phyloP scores from a whole-genome alignment of 2,797 vertebrate species.

The Syngnathus rostellatus region DNA sequence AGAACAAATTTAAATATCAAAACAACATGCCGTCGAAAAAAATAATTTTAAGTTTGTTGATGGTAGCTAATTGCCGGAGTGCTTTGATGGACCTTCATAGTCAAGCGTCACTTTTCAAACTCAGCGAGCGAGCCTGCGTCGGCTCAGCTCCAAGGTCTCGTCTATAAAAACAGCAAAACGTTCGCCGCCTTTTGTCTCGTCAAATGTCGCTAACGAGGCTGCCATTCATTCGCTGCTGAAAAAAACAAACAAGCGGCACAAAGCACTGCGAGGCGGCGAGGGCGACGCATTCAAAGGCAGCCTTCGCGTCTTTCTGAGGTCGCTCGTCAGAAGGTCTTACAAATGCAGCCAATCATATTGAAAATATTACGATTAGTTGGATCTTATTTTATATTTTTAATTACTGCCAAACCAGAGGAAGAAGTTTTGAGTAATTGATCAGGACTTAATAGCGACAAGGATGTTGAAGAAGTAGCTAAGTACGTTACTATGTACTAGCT shows the following conservation, averaged over 20 bases:
- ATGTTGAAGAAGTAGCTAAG: neutral
- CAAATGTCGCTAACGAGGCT: constrained; percentile 10
- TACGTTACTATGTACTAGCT: too few species aligned
- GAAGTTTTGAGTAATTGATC: neutral
- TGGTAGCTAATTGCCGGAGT: neutral
- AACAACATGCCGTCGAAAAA: neutral
- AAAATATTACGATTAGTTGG: neutral
- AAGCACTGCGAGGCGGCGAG: neutral
- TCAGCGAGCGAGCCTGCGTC: neutral
- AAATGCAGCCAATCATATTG: neutral
- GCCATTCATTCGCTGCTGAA: constrained; percentile 5
- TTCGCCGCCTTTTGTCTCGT: constrained; percentile 8
- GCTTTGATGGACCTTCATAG: neutral
- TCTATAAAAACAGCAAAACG: constrained; percentile 6
- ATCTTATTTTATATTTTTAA: neutral
- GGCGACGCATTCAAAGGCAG: neutral
- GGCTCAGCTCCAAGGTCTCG: constrained; percentile 17
- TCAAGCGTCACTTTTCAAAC: neutral
- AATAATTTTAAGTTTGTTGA: neutral
- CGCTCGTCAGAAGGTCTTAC: neutral
- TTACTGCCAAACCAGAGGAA: neutral
- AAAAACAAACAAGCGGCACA: neutral
- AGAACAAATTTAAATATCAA: neutral
- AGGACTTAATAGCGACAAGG: neutral
- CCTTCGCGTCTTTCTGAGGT: neutral